Evolutionary conservation across 2,113 vertebrate species (phyloP), one percentile per base, ranked within the genome.

Genomic region (Cavia porcellus): DNA sequence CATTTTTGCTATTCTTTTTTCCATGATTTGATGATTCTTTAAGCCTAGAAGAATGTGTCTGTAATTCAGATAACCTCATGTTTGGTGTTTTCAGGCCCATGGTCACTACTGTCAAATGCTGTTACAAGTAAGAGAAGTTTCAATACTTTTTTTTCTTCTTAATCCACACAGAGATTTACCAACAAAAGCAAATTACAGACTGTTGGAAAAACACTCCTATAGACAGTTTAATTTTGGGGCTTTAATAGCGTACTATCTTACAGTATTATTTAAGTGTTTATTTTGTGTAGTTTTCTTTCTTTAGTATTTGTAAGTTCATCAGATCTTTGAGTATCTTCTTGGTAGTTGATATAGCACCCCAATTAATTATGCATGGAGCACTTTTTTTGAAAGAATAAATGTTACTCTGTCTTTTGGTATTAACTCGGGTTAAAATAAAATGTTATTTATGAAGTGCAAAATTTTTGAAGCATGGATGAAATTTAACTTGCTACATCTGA

Each of bases 401-500:
- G 3, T 57, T 70, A 38, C 68, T 12, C 50, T 89, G 38, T 57
- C 90, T 93, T 50, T 90, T 90, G 52, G 2, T 28, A 9, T 87
- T 94, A 47, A 72, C 72, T 93, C 28, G n/a, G 20, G 88, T 38
- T 90, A 77, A 95, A 90, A 87, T 64, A 79, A 64, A 95, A 3
- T 85, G 4, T 86, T 97, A 25, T 24, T 87, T 96, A 86, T 42
- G 74, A 45, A 89, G 25, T 82, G 3, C 47, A 92, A 45, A 84
- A 84, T 95, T 96, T 96, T 64, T 94, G 62, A 96, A 62, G 47
- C 47, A 87, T 10, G 59, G 35, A 59, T 92, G 45, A 94, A 77
- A 47, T 77, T 91, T 77, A 86, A 90, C n/a, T 94, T 87, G 32
- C 66, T 94, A 25, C 50, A 30, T 55, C 12, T 82, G 42, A 86